Percentiles rank a stretch among this genome's conserved stretches.
These are phyloP conservation scores for Huso huso DNA, from an alignment of 2,797 vertebrate species.

Conservation along the genomic window DNA sequence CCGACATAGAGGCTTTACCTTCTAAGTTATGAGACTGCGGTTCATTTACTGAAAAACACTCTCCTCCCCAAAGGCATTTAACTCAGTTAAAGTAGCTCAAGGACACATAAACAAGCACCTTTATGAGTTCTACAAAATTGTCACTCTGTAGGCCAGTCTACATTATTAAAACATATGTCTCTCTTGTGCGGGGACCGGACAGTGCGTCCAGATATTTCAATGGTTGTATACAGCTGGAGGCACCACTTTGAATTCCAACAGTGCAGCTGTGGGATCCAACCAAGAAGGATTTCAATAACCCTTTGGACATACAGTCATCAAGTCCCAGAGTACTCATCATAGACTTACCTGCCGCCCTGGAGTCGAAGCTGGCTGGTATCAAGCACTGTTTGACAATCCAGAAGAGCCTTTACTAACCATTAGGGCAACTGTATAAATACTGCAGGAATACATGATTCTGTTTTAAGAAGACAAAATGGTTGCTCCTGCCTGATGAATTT, in stretches of 20 bases:
- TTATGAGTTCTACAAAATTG: not conserved
- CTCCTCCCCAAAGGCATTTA: too few species aligned
- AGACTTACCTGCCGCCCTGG: not conserved
- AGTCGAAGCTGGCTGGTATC: not conserved
- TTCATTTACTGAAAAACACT: too few species aligned
- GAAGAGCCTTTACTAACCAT: too few species aligned
- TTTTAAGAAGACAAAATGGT: slow-evolving; percentile 6
- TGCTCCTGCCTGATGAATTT: slow-evolving; percentile 12
- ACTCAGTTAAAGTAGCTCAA: not conserved
- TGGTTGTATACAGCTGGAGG: not conserved
- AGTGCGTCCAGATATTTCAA: not conserved
- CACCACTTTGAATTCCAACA: slow-evolving; percentile 5
- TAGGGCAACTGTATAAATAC: slow-evolving; percentile 7
- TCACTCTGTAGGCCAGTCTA: not conserved
- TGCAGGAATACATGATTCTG: slow-evolving; percentile 7
- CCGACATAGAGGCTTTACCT: too few species aligned
- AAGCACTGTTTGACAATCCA: not conserved
- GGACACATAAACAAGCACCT: not conserved
- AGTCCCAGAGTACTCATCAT: not conserved
- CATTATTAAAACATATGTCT: not conserved
- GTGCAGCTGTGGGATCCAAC: not conserved
- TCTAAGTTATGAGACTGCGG: too few species aligned
- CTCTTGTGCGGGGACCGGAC: not conserved
- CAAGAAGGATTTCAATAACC: not conserved
- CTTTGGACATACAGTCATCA: not conserved